A percentile compares a stretch with the other conserved stretches of the same genome.
Evolutionary conservation across 2,888 invertebrate species (phyloP).

Genomic region (Acronicta aceris): DNA sequence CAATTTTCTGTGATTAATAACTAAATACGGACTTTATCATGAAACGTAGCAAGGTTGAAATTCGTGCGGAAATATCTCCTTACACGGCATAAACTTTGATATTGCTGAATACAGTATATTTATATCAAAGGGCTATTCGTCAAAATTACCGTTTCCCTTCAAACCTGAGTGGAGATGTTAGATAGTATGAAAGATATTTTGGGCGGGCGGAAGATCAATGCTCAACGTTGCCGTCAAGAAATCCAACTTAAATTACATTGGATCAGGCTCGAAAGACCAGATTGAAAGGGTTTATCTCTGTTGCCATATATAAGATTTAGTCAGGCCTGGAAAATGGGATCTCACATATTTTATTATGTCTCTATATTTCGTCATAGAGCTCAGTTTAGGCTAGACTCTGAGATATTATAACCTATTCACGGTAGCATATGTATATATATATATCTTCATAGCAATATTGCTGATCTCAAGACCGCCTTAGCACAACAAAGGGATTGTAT

Average conservation of each 20-base stretch:
- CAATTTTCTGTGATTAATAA: slow-evolving; percentile 4
- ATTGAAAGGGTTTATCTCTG: slow-evolving; percentile 53
- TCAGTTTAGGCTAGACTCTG: slow-evolving; percentile 7
- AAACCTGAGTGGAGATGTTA: slow-evolving; percentile 28
- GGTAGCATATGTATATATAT: background rate
- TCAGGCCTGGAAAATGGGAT: slow-evolving; percentile 43
- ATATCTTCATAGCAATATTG: slow-evolving; percentile 20
- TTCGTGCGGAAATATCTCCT: slow-evolving; percentile 2
- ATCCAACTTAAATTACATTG: slow-evolving; percentile 55
- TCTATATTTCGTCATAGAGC: slow-evolving; percentile 23
- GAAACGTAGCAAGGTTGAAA: background rate
- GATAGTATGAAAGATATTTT: slow-evolving; percentile 36
- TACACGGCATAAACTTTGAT: slow-evolving; percentile 39
- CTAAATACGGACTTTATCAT: slow-evolving; percentile 17
- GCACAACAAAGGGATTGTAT: slow-evolving; percentile 39
- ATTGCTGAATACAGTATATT: slow-evolving; percentile 46
- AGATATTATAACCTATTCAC: slow-evolving; percentile 6
- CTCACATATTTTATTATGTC: slow-evolving; percentile 38
- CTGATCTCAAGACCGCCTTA: slow-evolving; percentile 10
- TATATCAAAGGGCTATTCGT: slow-evolving; percentile 52
- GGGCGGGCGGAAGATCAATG: slow-evolving; percentile 16
- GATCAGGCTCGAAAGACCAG: slow-evolving; percentile 46
- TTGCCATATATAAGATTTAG: slow-evolving; percentile 55
- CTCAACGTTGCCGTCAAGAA: slow-evolving; percentile 26
- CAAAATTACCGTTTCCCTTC: slow-evolving; percentile 56